Evolutionary conservation across 2,888 invertebrate species (phyloP), one percentile per base, ranked within the genome.

Genomic region (Griposia aprilina): DNA sequence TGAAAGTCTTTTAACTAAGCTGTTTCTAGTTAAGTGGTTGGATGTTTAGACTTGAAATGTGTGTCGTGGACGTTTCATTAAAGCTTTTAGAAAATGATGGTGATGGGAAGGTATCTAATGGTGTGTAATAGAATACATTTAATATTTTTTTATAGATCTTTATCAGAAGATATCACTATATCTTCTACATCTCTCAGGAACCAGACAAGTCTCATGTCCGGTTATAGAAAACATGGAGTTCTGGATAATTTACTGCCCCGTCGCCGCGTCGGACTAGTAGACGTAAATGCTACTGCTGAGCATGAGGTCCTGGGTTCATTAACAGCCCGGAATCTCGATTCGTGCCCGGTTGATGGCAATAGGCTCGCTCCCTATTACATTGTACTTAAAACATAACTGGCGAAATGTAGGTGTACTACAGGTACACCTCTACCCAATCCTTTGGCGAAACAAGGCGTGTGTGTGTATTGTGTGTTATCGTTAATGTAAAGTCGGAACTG

Each of bases 1-100:
- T 87, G 88, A 89, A 91, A 92, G 90, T 89, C 86, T 88, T 82
- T 86, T 86, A 88, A 88, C 76, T 83, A 86, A 87, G 81, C 85
- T 88, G 66, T 62, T 76, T 63, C 80, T 72, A 55, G 60, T 86
- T 79, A 82, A 76, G 52, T 70, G 72, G 71, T 70, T 13, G 15
- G 55, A n/a, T 41, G 70, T 63, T 57, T 45, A 30, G 23, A 50
- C 45, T 86, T 69, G 13, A 41, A 60, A 82, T 82, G 45, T 65
- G 65, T 85, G 52, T 59, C 81, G 36, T 52, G 60, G 20, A n/a
- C 36, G 48, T 36, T 52, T 67, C 45, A 60, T 60, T 59, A 48
- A 23, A 48, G 41, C 26, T 26, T 36, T 8, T 15, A n/a, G 10
- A 26, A 60, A 50, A 55, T 23, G 13, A 41, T 68, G 41, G 2